These are phyloP conservation scores for Diuraphis noxia DNA, from an alignment of 1,140 invertebrate species.

Conservation along the genomic window DNA sequence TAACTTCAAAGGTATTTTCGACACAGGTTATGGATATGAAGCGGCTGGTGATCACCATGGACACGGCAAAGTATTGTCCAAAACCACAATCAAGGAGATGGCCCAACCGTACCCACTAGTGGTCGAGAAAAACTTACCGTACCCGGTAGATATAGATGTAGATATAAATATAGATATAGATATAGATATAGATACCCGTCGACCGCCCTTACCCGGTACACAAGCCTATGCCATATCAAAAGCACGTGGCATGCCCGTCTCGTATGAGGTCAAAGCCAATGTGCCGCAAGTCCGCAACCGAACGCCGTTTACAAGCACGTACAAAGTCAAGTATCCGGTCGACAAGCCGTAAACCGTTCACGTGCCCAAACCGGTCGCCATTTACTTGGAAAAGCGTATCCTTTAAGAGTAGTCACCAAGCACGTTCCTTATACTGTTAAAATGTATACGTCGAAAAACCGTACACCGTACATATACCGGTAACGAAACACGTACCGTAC, in stretches of 20 bases:
- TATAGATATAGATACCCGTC: too few relatives aligned
- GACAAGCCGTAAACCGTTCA: slow-evolving; percentile 74
- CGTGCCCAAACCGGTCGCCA: slow-evolving; percentile 76
- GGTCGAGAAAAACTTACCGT: slow-evolving; percentile 60
- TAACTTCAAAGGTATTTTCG: slow-evolving; percentile 54
- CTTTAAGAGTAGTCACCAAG: slow-evolving; percentile 65
- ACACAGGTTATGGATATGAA: slow-evolving; percentile 61
- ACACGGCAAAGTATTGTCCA: slow-evolving; percentile 42
- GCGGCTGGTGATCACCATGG: neutral
- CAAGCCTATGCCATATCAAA: slow-evolving; percentile 68
- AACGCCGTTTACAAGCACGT: slow-evolving; percentile 60
- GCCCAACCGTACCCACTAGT: slow-evolving; percentile 57
- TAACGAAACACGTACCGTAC: slow-evolving; percentile 65
- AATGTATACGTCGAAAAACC: slow-evolving; percentile 79
- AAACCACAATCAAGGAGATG: slow-evolving; percentile 56
- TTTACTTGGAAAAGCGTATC: slow-evolving; percentile 68
- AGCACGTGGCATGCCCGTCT: slow-evolving; percentile 68
- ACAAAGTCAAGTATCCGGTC: slow-evolving; percentile 68
- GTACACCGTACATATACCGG: slow-evolving; percentile 63
- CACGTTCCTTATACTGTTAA: slow-evolving; percentile 67
- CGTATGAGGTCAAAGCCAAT: slow-evolving; percentile 59
- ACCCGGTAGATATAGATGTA: slow-evolving; percentile 62
- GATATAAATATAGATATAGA: too few relatives aligned
- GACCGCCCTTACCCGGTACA: slow-evolving; percentile 62
- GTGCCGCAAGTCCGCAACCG: slow-evolving; percentile 62